phyloP scores from a whole-genome alignment of 2,797 vertebrate species.

The Siniperca obscura region DNA sequence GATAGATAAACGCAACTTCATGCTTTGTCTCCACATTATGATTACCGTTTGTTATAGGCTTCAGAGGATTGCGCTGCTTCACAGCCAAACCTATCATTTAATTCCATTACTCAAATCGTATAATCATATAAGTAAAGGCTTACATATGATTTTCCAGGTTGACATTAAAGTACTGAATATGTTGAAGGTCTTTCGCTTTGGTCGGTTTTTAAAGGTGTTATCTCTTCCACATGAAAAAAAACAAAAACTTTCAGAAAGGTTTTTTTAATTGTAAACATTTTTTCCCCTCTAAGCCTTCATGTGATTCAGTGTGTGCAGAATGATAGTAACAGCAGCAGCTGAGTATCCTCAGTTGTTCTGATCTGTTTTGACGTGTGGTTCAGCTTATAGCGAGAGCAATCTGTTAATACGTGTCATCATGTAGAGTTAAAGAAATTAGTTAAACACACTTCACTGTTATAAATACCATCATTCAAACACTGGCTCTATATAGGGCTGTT shows the following conservation, averaged over 20 bases:
- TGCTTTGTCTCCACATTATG: neutral
- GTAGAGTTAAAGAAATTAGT: constrained; percentile 31
- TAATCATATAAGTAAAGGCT: neutral
- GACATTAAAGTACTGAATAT: neutral
- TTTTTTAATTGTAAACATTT: neutral
- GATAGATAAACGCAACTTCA: neutral
- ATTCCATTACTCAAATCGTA: neutral
- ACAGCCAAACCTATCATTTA: neutral
- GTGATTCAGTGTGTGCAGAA: neutral
- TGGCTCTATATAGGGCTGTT: too few relatives aligned
- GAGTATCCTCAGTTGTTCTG: constrained; percentile 8
- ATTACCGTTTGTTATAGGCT: neutral
- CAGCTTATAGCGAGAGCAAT: neutral
- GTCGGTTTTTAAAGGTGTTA: neutral
- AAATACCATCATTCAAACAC: constrained; percentile 18
- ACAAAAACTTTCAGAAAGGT: neutral
- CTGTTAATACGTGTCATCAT: constrained; percentile 28
- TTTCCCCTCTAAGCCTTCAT: neutral
- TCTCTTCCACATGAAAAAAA: neutral
- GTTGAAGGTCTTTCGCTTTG: neutral
- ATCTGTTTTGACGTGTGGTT: constrained; percentile 28
- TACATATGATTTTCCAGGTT: neutral
- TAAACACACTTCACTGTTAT: constrained; percentile 46
- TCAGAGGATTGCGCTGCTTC: constrained; percentile 9
- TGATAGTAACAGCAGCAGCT: constrained; percentile 3